Base-by-base conservation (phyloP, 2,888 invertebrate genomes). In the Hypsopygia costalis region DNA sequence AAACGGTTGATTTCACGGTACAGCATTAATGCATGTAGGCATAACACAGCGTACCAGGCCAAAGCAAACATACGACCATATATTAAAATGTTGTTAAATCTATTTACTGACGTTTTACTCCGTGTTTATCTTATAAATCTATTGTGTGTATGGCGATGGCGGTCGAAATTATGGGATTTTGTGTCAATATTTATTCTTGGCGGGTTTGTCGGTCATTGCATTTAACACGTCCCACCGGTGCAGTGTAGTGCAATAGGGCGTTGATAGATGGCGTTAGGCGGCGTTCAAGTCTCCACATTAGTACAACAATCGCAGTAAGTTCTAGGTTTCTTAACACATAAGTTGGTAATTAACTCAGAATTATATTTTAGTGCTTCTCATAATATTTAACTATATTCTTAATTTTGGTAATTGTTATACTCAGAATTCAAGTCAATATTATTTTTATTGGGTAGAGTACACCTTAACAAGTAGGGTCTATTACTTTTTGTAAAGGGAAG, bases 51-150 rank as follows among this genome's bases (percentile, higher is more conserved):
- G 75, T 58, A 76, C 69, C 70, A 68, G 76, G 70, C 79, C 81
- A 85, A 75, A 73, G 79, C 60, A 85, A 86, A 87, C 76, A 83
- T 55, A 69, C 72, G 77, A 70, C 81, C 81, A 82, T 85, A 83
- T 87, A 87, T 87, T 86, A 86, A 86, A 88, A 83, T 83, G 82
- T 85, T 87, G 87, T 88, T 86, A 82, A 83, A 81, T 74, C 77
- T 87, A 85, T 88, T 88, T 86, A 80, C 87, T 78, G 79, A 83
- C 86, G 81, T 87, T 86, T 85, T 86, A 86, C 85, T 80, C 77
- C 69, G 70, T 87, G 83, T 88, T 88, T 88, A 86, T 82, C 78
- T 86, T 88, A 85, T 85, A 85, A 86, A 86, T 85, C 87, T 82
- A 85, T 87, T 88, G 87, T 87, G 78, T 82, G 78, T 77, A 65